Percentiles rank a stretch among this genome's conserved stretches.
Evolutionary conservation across 2,888 invertebrate species (phyloP).

Genomic region (Automeris io): DNA sequence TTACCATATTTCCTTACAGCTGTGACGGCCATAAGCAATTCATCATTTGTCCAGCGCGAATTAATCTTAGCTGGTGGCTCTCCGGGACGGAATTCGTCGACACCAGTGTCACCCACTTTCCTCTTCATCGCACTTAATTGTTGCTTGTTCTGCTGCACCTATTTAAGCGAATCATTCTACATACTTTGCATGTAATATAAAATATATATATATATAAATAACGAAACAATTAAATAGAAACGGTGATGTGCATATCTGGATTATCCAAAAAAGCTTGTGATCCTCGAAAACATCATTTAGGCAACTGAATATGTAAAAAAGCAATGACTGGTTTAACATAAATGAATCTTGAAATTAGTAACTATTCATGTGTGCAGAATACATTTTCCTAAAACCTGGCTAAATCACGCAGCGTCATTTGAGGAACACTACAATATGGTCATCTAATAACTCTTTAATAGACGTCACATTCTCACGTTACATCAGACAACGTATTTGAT

Average conservation of each 20-base stretch:
- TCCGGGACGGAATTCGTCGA: conserved; percentile 80
- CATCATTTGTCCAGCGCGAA: conserved; percentile 95
- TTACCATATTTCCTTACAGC: conserved; percentile 90
- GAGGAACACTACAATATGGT: conserved; percentile 34
- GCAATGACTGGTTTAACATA: conserved; percentile 24
- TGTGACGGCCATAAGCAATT: conserved; percentile 92
- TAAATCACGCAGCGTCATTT: conserved; percentile 30
- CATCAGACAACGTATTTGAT: conserved; percentile 22
- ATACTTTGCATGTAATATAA: not conserved
- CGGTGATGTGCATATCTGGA: conserved; percentile 61
- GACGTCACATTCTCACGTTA: conserved; percentile 52
- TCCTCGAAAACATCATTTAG: conserved; percentile 35
- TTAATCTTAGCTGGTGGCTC: conserved; percentile 85
- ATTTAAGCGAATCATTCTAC: conserved; percentile 2
- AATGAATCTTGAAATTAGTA: conserved; percentile 19
- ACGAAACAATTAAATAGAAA: conserved; percentile 7
- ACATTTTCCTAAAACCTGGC: conserved; percentile 41
- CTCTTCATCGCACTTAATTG: conserved; percentile 90
- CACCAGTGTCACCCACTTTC: conserved; percentile 78
- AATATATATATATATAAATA: conserved; percentile 7
- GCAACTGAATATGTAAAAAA: conserved; percentile 31
- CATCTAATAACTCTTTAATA: conserved; percentile 20
- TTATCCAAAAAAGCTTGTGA: conserved; percentile 58
- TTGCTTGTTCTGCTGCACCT: conserved; percentile 98
- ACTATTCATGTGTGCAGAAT: conserved; percentile 67